phyloP scores from a whole-genome alignment of 2,888 invertebrate species.

The Amphiduros pacificus region DNA sequence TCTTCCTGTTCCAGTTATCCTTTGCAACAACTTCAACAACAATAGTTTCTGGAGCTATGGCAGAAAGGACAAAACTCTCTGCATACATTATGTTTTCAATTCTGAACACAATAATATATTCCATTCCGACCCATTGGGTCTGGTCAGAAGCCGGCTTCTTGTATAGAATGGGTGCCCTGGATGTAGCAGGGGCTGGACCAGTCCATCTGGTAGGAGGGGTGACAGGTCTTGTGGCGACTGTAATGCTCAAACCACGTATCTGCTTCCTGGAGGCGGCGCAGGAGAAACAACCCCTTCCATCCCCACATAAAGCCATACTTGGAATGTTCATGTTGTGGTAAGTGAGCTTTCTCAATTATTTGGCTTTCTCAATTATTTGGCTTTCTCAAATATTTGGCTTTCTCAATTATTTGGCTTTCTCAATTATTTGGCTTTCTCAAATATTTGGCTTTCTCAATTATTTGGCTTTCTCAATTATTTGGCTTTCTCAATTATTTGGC shows the following conservation, averaged over 20 bases:
- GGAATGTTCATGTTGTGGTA: slow-evolving; percentile 48
- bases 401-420: no score
- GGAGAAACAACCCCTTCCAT: slow-evolving; percentile 4
- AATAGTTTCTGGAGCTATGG: slow-evolving; percentile 54
- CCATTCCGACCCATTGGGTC: slow-evolving; percentile 60
- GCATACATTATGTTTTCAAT: slow-evolving; percentile 53
- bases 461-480: no score
- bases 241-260: slow-evolving; percentile 84
- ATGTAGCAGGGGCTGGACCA: slow-evolving; percentile 31
- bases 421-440: no score
- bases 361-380: no score
- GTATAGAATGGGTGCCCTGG: slow-evolving; percentile 26
- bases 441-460: no score
- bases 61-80: slow-evolving; percentile 49
- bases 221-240: slow-evolving; percentile 81
- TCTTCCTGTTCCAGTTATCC: slow-evolving; percentile 60
- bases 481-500: no score
- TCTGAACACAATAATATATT: slow-evolving; percentile 46
- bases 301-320: slow-evolving; percentile 37
- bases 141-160: slow-evolving; percentile 40
- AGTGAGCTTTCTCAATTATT: no score
- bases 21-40: slow-evolving; percentile 79
- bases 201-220: slow-evolving; percentile 67
- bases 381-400: no score
- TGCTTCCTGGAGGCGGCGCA: slow-evolving; percentile 64